Base-by-base conservation (phyloP, 2,113 vertebrate genomes). In the Scomber japonicus region DNA sequence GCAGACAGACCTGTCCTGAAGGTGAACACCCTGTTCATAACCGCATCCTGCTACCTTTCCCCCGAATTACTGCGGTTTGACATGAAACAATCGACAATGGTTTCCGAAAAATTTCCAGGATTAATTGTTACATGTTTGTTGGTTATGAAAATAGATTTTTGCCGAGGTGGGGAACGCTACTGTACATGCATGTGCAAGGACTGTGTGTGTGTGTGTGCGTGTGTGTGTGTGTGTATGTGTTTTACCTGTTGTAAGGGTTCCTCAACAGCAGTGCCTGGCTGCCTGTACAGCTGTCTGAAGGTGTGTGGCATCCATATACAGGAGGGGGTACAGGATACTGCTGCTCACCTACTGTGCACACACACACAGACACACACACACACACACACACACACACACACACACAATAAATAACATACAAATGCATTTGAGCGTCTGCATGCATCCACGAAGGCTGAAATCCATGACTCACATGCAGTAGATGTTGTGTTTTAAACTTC, bases 171-270 rank as follows among this genome's bases (percentile, higher is more conserved):
- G 31, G 70, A 30, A 61, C 46, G 40, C 35, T 21, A 1, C 31
- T 45, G 30, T 15, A 8, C 3, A 11, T 50, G 50, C 6, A n/a
- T 30, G 66, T 35, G 1, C 40, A 21, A 57, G 30, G 31, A 8
- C 24, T 57, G 45, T 65, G 57, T 67, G 62, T 54, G 63, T 74
- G 65, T 54, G 62, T 46, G 53, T 61, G 75, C 56, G 70, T 71
- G 65, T 75, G 60, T 76, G 77, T 77, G 81, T 74, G 68, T 79
- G 53, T 66, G 46, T 72, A 64, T 71, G 86, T 78, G 84, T 76
- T 65, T 80, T 91, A 99, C 97, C 97, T 99, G 97, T 98, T 99
- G 94, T 99, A 99, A 19, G 97, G 98, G 27, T 96, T 97, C 91
- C 98, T 96, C 81, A 99, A 95, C 63, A 99, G 97, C 89, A 99